Base-by-base conservation (phyloP, 1,140 invertebrate species). In the Ditylenchus dipsaci region DNA sequence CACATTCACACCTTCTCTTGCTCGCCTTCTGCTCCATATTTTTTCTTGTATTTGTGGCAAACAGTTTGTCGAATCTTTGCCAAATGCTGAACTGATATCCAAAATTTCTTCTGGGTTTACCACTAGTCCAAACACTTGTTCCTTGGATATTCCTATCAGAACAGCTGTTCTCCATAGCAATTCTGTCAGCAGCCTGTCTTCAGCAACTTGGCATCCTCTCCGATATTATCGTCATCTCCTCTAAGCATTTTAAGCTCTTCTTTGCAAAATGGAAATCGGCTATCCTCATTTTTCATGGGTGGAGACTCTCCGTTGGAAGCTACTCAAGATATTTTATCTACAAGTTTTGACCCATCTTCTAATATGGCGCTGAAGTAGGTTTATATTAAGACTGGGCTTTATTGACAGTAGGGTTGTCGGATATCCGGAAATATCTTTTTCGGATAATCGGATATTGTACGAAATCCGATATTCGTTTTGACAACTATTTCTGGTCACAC, bases 1-100 rank as follows among this genome's bases (percentile, higher is more conserved):
- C n/a, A 77, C 67, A 13, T 75, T 75, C 45, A 77, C 72, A 11
- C 58, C 73, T 21, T 30, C 57, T 33, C 64, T 75, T 77, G 73
- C 73, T 26, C 56, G 33, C 21, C 61, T 73, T 8, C 60, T 75
- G 29, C 43, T 75, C 3, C 47, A 75, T 15, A 53, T 66, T 8
- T 76, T 75, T 53, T 75, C 73, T 1, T 65, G 29, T 30, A 72
- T 60, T 43, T 75, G 73, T 49, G 63, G 75, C 1, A 59, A 74
- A 13, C 75, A 76, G 45, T 75, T 63, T 29, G 21, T 47, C n/a
- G 42, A 43, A 19, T 33, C 53, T 58, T 56, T 72, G n/a, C 71
- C 74, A 58, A 75, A 72, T 56, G 43, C 66, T 56, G 33, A 30
- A 23, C 23, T 56, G 62, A 65, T 65, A 17, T 57, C 21, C 21